Evolutionary conservation across 2,888 invertebrate genomes (phyloP).

Genomic region (Heliconius aoede): DNA sequence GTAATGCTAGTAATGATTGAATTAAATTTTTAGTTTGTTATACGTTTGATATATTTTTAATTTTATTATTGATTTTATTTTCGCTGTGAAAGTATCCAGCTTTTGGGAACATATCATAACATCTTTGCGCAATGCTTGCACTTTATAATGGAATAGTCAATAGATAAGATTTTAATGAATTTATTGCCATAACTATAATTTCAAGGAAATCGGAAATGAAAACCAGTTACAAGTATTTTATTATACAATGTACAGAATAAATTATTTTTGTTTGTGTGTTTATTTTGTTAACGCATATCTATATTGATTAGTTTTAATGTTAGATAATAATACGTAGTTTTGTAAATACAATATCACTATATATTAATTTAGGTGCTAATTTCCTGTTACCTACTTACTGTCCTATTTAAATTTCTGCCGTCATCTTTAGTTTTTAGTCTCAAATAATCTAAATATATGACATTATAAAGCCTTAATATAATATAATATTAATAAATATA

Average conservation of each 20-base stretch:
- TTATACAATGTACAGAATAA: conserved; percentile 77
- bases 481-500: conserved; percentile 51
- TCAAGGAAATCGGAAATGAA: conserved; percentile 58
- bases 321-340: conserved; percentile 70
- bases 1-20: conserved; percentile 10
- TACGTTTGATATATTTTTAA: conserved; percentile 16
- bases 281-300: conserved; percentile 66
- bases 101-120: conserved; percentile 44
- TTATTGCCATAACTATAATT: conserved; percentile 76
- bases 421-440: conserved; percentile 63
- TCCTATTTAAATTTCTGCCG: conserved; percentile 53
- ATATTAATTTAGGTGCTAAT: conserved; percentile 80
- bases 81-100: conserved; percentile 7
- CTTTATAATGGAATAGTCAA: conserved; percentile 50
- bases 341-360: conserved; percentile 76
- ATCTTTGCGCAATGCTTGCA: conserved; percentile 36
- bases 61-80: conserved; percentile 27
- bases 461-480: conserved; percentile 40
- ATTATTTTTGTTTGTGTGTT: conserved; percentile 76
- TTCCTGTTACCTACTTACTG: conserved; percentile 58
- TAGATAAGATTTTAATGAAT: conserved; percentile 55
- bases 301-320: conserved; percentile 73
- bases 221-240: conserved; percentile 68
- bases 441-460: conserved; percentile 59
- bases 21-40: conserved; percentile 2